A percentile compares a stretch with the other conserved stretches of the same genome.
These are phyloP conservation scores for Macrochelys suwanniensis DNA, from an alignment of 2,797 vertebrate genomes.

Conservation along the genomic window DNA sequence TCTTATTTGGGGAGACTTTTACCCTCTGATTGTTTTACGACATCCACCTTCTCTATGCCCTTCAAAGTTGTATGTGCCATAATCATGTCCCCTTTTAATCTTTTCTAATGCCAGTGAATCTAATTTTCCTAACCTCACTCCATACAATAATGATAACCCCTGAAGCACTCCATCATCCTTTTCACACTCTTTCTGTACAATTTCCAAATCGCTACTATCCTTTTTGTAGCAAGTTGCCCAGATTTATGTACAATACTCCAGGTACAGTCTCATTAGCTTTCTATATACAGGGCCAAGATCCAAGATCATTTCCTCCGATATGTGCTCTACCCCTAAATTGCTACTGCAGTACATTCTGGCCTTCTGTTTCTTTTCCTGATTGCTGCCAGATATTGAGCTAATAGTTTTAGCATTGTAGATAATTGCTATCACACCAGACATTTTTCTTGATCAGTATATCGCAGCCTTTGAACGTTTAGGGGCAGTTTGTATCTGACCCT, in stretches of 20 bases:
- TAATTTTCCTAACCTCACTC: background rate
- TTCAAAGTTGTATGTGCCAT: background rate
- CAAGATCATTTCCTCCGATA: background rate
- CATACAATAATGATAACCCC: background rate
- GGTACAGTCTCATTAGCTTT: constrained; percentile 17
- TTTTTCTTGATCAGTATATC: background rate
- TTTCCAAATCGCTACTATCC: background rate
- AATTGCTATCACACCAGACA: background rate
- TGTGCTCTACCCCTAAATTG: background rate
- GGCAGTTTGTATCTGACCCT: background rate
- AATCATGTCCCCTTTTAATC: background rate
- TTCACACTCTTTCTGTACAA: background rate
- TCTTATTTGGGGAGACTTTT: background rate
- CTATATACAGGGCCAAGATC: background rate
- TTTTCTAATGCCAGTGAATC: constrained; percentile 8
- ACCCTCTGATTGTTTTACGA: background rate
- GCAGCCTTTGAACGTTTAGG: background rate
- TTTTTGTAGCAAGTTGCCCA: background rate
- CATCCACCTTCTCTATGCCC: background rate
- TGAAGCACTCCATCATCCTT: background rate
- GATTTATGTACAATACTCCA: background rate
- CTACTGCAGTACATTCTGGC: background rate
- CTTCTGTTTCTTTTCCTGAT: constrained; percentile 11
- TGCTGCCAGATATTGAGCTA: background rate
- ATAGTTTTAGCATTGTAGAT: background rate